Conservation (phyloP, 2,888 invertebrate species). For the Candidula unifasciata region DNA sequence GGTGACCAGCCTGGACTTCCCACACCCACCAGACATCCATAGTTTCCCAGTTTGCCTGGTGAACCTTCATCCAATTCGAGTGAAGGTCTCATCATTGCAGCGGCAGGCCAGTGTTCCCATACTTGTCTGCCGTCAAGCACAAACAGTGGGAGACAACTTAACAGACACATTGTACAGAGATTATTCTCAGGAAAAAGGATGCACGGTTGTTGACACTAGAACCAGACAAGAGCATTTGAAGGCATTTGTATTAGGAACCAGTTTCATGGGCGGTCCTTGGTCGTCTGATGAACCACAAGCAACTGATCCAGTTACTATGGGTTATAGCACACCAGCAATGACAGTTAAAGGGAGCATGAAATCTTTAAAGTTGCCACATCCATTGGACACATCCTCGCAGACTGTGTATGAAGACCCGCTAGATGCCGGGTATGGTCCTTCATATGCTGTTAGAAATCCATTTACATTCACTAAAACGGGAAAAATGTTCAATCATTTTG, state of each 20-base stretch:
- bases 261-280: background rate
- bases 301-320: background rate
- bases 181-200: background rate
- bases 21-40: slow-evolving; percentile 72
- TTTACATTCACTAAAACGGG: background rate
- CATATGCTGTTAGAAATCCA: background rate
- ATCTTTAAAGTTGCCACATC: background rate
- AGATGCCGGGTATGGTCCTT: background rate
- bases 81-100: slow-evolving; percentile 79
- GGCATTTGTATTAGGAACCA: background rate
- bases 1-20: slow-evolving; percentile 81
- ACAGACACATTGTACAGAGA: no score
- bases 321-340: background rate
- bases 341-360: background rate
- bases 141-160: background rate
- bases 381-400: background rate
- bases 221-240: background rate
- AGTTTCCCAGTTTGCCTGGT: slow-evolving; percentile 71
- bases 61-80: slow-evolving; percentile 78
- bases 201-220: no score
- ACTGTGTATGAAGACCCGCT: background rate
- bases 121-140: slow-evolving; percentile 22
- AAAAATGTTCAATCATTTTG: background rate
- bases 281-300: background rate
- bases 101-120: slow-evolving; percentile 83